phyloP scores from a whole-genome alignment of 2,113 vertebrate genomes.

The Manacus vitellinus region DNA sequence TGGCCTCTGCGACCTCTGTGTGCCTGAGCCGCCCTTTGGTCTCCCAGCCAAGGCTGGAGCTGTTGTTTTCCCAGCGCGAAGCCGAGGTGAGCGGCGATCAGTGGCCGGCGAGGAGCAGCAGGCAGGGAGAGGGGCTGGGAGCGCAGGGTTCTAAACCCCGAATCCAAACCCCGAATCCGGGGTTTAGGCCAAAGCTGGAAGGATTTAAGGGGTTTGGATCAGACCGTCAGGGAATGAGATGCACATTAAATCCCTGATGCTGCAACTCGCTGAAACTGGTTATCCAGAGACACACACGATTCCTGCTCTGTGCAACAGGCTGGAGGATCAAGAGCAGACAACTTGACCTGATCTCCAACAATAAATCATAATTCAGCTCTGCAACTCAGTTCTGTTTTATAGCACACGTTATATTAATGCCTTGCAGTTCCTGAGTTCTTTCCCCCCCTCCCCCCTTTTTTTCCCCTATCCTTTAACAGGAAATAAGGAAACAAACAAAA shows the following conservation, averaged over 20 bases:
- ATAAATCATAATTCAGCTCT: not conserved
- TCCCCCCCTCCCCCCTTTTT: accelerated
- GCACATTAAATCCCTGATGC: not conserved
- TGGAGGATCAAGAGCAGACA: not conserved
- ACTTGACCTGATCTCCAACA: not conserved
- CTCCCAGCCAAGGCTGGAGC: not conserved
- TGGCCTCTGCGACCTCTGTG: not conserved
- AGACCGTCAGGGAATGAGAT: not conserved
- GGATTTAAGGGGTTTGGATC: not conserved
- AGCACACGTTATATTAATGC: not conserved
- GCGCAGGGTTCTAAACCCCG: not conserved
- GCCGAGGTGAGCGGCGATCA: not conserved
- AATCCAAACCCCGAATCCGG: not conserved
- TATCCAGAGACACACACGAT: not conserved
- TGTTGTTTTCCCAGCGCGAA: not conserved
- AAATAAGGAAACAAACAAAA: not conserved
- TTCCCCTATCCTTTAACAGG: not conserved
- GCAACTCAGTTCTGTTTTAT: too few species aligned
- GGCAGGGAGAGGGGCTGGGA: not conserved
- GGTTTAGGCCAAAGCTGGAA: not conserved
- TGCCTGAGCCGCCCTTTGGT: not conserved
- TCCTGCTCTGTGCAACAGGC: not conserved
- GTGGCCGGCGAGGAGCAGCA: not conserved
- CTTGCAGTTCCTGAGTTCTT: not conserved
- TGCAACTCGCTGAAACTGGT: not conserved